Percentiles rank a stretch among this genome's conserved stretches.
These are phyloP conservation scores for Amiota mariae DNA, from an alignment of 2,888 invertebrate genomes.

Conservation along the genomic window DNA sequence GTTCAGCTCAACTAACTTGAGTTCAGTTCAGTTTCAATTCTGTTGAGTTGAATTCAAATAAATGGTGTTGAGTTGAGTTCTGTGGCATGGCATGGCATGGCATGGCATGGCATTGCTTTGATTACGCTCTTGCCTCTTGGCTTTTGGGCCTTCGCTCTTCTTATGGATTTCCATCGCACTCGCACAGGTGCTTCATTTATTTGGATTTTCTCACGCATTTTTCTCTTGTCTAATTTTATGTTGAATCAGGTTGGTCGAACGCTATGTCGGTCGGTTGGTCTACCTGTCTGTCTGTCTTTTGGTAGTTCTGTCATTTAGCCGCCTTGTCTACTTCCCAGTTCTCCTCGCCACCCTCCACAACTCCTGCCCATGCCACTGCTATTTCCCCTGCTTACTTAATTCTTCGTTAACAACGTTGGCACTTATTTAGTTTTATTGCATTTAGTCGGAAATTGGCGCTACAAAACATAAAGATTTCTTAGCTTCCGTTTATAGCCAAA, in stretches of 20 bases:
- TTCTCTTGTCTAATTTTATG: constrained; percentile 23
- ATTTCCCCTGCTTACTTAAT: not conserved
- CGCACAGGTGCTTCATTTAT: constrained; percentile 50
- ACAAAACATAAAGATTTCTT: constrained; percentile 34
- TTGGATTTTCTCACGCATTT: constrained; percentile 61
- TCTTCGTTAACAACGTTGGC: not conserved
- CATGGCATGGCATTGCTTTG: not conserved
- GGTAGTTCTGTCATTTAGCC: too few species aligned
- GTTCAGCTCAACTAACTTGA: too few species aligned
- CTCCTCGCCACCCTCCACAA: not conserved
- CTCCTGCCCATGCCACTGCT: not conserved
- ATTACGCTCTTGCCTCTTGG: too few species aligned
- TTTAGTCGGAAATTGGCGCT: constrained; percentile 68
- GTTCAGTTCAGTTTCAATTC: not conserved
- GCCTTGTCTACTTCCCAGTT: not conserved
- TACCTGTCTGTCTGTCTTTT: too few species aligned
- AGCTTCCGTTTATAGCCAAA: constrained; percentile 32
- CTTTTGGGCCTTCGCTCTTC: too few species aligned
- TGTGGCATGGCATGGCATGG: not conserved
- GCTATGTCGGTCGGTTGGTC: too few species aligned
- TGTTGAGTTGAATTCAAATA: not conserved
- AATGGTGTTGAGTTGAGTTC: not conserved
- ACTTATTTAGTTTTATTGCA: constrained; percentile 67
- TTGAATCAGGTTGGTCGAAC: too few species aligned
- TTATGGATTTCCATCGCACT: not conserved